Evolutionary conservation across 2,888 invertebrate species (phyloP), one percentile per base, ranked within the genome.

Genomic region (Nomada goodeniana): DNA sequence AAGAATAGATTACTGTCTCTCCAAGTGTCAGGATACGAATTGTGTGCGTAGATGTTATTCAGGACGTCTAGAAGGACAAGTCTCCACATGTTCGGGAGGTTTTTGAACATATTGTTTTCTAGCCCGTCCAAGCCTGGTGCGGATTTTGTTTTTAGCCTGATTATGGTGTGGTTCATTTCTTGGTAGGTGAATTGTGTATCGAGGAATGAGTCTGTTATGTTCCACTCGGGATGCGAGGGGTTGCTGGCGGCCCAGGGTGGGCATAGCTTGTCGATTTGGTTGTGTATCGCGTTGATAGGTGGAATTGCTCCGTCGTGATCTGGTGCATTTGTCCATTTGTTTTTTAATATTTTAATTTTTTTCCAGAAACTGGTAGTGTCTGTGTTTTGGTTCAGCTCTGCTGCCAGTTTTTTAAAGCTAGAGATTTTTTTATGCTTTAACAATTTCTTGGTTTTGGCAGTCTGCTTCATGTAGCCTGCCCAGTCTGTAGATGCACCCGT

Each of bases 201-300:
- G 0, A 71, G 29, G 10, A 71, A 60, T 2, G 10, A 5, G 29
- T 29, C 0, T 4, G 29, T 52, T 71, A 0, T n/a, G 13, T 59
- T n/a, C 13, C 0, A 47, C 15, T 29, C 4, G 0, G 50, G 18
- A 5, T 61, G 18, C 7, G 2, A 1, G 4, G 70, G 52, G 7
- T 61, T n/a, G 5, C 15, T 20, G 2, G 52, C 36, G 0, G 44
- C 53, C 67, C 75, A 68, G 61, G 47, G 75, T 1, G 75, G 61
- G 36, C 68, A 15, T 5, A 68, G 23, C 23, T 67, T 61, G 1
- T 60, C 44, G 26, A 36, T 42, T 0, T 29, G 29, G 59, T 5
- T 20, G 47, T 67, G 2, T 26, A 53, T 53, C 4, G 15, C 4
- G 18, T 53, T 18, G 18, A 0, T 1, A 0, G n/a, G 20, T 53